Evolutionary conservation across 2,888 invertebrate species (phyloP).

Genomic region (Stomorhina lunata): DNA sequence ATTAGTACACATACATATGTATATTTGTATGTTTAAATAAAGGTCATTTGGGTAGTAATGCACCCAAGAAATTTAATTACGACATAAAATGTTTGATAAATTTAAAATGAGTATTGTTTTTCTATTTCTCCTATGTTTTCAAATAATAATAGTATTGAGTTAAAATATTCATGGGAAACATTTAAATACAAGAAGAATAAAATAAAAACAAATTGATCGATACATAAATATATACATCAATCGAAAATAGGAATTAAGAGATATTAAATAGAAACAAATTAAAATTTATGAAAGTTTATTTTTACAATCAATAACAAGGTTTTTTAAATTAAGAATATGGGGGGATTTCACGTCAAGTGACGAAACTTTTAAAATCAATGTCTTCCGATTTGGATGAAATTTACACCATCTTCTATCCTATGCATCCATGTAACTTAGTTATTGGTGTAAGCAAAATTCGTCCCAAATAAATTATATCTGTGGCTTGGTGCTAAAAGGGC

Average conservation of each 20-base stretch:
- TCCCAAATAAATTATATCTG: too few relatives aligned
- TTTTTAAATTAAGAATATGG: constrained; percentile 6
- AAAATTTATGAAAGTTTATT: not conserved
- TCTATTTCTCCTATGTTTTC: not conserved
- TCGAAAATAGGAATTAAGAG: not conserved
- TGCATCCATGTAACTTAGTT: too few relatives aligned
- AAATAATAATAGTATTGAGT: not conserved
- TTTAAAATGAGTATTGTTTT: not conserved
- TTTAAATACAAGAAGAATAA: not conserved
- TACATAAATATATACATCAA: not conserved
- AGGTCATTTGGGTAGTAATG: constrained; percentile 12
- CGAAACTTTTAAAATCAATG: too few relatives aligned
- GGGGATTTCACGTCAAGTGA: too few relatives aligned
- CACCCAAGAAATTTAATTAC: not conserved
- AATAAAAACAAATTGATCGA: not conserved
- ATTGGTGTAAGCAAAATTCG: too few relatives aligned
- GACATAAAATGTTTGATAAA: constrained; percentile 2
- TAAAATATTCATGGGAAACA: not conserved
- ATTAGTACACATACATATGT: not conserved
- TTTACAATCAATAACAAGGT: not conserved
- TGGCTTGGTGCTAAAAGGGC: too few relatives aligned
- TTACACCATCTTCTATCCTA: too few relatives aligned
- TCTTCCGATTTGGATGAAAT: too few relatives aligned
- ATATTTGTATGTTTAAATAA: not conserved
- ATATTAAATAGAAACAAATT: not conserved